phyloP scores from a whole-genome alignment of 2,113 vertebrate genomes.

The Alces alces region DNA sequence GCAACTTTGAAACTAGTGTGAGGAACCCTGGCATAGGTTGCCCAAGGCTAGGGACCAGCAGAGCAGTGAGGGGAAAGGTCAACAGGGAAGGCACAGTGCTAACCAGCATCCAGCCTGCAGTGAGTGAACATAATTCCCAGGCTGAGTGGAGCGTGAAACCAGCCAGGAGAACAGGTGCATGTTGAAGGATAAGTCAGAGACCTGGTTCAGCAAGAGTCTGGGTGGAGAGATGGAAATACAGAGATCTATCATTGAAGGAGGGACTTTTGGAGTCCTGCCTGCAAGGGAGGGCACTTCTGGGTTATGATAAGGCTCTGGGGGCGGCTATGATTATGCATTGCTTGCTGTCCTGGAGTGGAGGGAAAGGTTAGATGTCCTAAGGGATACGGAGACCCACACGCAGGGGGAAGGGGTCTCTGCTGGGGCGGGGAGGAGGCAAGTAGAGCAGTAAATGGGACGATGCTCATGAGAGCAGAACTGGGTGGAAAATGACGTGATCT shows the following conservation, averaged over 20 bases:
- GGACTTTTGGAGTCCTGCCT: not conserved
- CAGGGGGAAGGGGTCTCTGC: accelerated
- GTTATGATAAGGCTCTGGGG: not conserved
- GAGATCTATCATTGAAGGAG: not conserved
- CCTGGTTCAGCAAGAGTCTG: not conserved
- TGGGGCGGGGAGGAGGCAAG: not conserved
- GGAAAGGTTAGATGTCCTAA: not conserved
- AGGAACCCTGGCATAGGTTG: not conserved
- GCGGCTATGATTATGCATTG: accelerated
- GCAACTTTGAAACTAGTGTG: not conserved
- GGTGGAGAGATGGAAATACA: not conserved
- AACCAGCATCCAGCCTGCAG: accelerated
- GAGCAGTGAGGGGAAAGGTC: not conserved
- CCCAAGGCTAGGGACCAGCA: accelerated
- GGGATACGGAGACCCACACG: accelerated
- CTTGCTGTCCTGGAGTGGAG: not conserved
- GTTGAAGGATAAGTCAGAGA: not conserved
- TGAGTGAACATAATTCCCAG: not conserved
- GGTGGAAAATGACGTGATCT: not conserved
- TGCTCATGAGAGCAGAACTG: not conserved
- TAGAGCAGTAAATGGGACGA: not conserved
- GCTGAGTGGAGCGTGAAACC: not conserved
- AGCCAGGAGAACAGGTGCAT: not conserved
- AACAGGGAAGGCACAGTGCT: not conserved
- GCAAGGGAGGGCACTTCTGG: not conserved